Evolutionary conservation across 2,797 vertebrate species (phyloP).

Genomic region (Mormyrus proboscirostris): DNA sequence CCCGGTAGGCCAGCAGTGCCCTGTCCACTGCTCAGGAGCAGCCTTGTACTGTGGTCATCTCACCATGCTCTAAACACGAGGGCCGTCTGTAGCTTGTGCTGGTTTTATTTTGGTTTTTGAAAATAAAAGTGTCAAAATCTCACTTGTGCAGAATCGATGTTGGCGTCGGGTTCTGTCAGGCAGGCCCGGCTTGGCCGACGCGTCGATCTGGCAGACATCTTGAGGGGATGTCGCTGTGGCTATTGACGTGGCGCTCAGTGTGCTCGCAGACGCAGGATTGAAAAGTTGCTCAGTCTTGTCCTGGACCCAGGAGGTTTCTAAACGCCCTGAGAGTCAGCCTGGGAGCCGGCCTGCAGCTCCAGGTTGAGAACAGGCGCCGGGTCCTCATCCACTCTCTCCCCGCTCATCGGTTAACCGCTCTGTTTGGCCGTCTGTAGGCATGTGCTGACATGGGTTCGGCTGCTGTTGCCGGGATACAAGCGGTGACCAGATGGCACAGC

Average conservation of each 20-base stretch:
- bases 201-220: not conserved
- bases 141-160: not conserved
- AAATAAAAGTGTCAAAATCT: not conserved
- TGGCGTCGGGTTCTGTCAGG: not conserved
- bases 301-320: not conserved
- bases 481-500: not conserved
- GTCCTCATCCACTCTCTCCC: not conserved
- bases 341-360: not conserved
- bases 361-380: too few species aligned
- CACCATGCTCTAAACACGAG: not conserved
- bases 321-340: not conserved
- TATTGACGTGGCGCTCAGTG: not conserved
- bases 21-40: not conserved
- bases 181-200: not conserved
- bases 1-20: constrained; percentile 66
- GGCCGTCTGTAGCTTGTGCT: not conserved
- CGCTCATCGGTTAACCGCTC: not conserved
- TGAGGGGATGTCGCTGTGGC: not conserved
- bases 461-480: constrained; percentile 12
- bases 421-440: not conserved
- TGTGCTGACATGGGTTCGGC: not conserved
- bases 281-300: not conserved
- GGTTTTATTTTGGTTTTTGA: not conserved
- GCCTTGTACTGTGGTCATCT: not conserved
- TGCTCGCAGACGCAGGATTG: not conserved